Conservation (phyloP, 2,113 vertebrate genomes). For the Malurus melanocephalus region DNA sequence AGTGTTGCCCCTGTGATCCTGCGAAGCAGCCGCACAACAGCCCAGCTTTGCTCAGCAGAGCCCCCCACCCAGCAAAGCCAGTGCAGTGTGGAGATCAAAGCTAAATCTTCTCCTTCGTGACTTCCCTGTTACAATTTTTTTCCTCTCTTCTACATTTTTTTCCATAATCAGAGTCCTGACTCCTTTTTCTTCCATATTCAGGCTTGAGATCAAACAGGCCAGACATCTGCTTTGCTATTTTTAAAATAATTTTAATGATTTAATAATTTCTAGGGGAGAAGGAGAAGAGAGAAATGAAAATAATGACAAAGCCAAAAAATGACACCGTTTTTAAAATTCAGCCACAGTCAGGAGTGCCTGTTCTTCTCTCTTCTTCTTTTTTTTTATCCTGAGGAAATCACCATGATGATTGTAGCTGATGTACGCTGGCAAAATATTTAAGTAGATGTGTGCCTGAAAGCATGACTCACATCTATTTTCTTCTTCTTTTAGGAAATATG, state of each 20-base stretch:
- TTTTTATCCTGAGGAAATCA: neutral
- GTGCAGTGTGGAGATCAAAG: slow-evolving; percentile 71
- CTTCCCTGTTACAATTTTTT: slow-evolving; percentile 49
- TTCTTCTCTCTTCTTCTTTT: neutral
- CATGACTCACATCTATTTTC: slow-evolving; percentile 1
- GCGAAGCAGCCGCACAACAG: neutral
- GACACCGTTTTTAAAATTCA: slow-evolving; percentile 20
- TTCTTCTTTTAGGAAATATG: neutral
- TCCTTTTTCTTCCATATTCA: slow-evolving; percentile 65
- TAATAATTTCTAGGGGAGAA: slow-evolving; percentile 46
- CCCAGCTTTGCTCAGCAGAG: slow-evolving; percentile 25
- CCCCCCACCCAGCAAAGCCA: neutral
- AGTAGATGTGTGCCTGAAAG: neutral
- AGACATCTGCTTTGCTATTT: slow-evolving; percentile 68
- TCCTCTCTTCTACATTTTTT: slow-evolving; percentile 21
- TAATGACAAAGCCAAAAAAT: slow-evolving; percentile 53
- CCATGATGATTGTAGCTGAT: neutral
- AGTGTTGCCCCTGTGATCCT: slow-evolving; percentile 1
- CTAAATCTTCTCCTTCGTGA: slow-evolving; percentile 57
- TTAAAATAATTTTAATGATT: slow-evolving; percentile 46
- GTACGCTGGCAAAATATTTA: neutral
- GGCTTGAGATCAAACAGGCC: slow-evolving; percentile 71
- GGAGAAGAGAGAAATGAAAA: slow-evolving; percentile 48
- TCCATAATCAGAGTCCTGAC: slow-evolving; percentile 66
- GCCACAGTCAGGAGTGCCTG: neutral